A percentile compares a stretch with the other conserved stretches of the same genome.
These are phyloP conservation scores for Orientallactaga sibirica DNA, from an alignment of 2,797 vertebrate genomes.

Conservation along the genomic window DNA sequence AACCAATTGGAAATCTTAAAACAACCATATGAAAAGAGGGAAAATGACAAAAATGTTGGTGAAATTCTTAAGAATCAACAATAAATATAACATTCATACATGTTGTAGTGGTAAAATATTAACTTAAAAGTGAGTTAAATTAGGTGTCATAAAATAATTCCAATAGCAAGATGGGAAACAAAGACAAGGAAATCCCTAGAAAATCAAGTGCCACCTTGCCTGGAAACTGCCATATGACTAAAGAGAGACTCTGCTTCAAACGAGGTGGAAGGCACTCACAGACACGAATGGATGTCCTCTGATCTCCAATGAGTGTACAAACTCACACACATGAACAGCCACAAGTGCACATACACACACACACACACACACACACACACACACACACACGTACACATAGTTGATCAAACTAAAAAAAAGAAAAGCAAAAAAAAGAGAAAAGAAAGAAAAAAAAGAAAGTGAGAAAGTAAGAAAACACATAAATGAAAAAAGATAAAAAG, in stretches of 20 bases:
- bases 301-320: no score
- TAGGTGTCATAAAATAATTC: not conserved
- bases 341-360: no score
- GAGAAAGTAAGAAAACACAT: no score
- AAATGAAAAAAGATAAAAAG: not conserved
- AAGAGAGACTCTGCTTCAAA: no score
- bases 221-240: no score
- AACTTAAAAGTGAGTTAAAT: not conserved
- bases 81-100: not conserved
- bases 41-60: not conserved
- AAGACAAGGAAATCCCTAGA: not conserved
- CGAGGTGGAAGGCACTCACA: no score
- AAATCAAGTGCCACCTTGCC: not conserved
- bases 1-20: not conserved
- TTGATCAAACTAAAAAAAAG: not conserved
- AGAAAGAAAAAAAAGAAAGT: no score
- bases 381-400: not conserved
- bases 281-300: no score
- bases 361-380: no score
- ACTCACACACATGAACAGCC: no score
- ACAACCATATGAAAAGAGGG: not conserved
- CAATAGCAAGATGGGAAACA: not conserved
- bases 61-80: not conserved
- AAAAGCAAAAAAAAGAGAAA: not conserved
- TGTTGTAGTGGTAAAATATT: not conserved